A percentile compares a stretch with the other conserved stretches of the same genome.
Conservation (phyloP, 2,113 vertebrate genomes). For the Cinclus cinclus region DNA sequence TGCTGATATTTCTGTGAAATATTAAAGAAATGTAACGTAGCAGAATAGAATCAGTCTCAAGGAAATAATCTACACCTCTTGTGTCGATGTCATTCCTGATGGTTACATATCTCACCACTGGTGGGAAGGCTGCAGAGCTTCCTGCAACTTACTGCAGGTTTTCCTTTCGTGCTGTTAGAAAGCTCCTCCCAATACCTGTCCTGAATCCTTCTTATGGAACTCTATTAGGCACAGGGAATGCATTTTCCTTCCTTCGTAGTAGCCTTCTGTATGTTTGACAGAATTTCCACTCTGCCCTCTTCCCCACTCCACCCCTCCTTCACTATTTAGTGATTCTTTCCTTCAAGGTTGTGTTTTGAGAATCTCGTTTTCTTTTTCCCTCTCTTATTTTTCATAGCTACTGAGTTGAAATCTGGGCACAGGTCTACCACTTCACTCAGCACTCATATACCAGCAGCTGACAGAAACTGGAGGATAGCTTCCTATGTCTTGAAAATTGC, state of each 20-base stretch:
- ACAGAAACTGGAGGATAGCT: neutral
- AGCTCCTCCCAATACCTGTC: neutral
- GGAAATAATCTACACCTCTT: neutral
- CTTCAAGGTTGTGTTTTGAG: neutral
- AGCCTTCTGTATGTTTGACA: neutral
- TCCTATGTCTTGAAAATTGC: neutral
- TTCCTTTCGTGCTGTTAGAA: neutral
- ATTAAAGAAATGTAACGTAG: neutral
- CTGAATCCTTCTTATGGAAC: neutral
- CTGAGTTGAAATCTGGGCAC: neutral
- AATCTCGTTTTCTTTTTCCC: neutral
- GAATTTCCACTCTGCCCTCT: neutral
- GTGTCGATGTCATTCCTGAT: neutral
- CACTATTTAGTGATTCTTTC: neutral
- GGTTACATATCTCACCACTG: neutral
- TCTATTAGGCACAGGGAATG: neutral
- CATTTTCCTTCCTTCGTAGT: neutral
- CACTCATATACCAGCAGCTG: neutral
- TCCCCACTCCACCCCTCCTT: rapidly evolving
- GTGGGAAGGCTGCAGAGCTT: neutral
- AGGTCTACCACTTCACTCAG: neutral
- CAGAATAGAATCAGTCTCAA: neutral
- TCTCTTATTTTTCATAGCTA: neutral
- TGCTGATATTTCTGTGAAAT: neutral
- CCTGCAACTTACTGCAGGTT: neutral